phyloP scores from a whole-genome alignment of 2,888 invertebrate genomes.

The Odontomyia ornata region DNA sequence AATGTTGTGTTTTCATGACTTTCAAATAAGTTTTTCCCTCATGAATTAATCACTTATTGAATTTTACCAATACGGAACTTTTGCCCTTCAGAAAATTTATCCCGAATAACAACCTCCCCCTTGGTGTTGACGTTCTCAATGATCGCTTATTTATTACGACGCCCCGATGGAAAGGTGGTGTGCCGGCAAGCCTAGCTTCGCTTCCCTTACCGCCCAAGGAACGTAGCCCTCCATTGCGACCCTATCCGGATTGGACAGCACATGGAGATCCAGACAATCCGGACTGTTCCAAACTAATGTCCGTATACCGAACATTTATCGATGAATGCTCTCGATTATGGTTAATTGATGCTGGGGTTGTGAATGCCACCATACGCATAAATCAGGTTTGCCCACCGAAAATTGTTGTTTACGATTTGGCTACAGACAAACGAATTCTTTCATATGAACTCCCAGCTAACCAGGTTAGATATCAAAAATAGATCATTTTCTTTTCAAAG shows the following conservation, averaged over 20 bases:
- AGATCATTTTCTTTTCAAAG: too few species aligned
- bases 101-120: constrained; percentile 77
- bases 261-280: constrained; percentile 60
- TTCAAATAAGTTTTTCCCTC: too few species aligned
- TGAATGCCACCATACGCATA: constrained; percentile 73
- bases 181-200: constrained; percentile 78
- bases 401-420: constrained; percentile 76
- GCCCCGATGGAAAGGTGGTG: constrained; percentile 79
- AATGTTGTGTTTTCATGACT: too few species aligned
- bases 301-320: constrained; percentile 78
- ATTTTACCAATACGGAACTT: too few species aligned
- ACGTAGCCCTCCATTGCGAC: constrained; percentile 72
- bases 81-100: constrained; percentile 68
- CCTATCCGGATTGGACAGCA: constrained; percentile 77
- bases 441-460: constrained; percentile 73
- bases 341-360: constrained; percentile 83
- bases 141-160: constrained; percentile 77
- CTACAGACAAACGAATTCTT: constrained; percentile 70
- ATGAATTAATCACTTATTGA: too few species aligned
- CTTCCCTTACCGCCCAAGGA: constrained; percentile 69
- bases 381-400: constrained; percentile 78
- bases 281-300: constrained; percentile 75
- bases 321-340: constrained; percentile 81
- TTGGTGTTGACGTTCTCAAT: constrained; percentile 76
- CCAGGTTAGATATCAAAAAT: constrained; percentile 70